A percentile compares a stretch with the other conserved stretches of the same genome.
Evolutionary conservation across 2,113 vertebrate genomes (phyloP).

Genomic region (Phaethornis superciliosus): DNA sequence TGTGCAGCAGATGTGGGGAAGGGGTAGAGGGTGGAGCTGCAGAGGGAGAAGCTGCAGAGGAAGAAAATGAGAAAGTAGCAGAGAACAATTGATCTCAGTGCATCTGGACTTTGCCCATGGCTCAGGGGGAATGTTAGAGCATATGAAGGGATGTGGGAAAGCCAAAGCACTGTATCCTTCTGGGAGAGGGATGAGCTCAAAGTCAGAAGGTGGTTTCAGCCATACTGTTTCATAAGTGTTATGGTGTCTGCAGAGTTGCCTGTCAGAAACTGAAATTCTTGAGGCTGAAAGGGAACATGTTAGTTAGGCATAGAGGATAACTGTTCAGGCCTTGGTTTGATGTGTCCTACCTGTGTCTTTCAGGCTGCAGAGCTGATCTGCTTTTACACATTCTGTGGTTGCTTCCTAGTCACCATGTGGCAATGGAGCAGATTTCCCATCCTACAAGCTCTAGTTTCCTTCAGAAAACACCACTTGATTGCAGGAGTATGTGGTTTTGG

Average conservation of each 20-base stretch:
- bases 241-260: not conserved
- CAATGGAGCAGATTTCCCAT: not conserved
- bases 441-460: not conserved
- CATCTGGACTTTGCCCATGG: fast-evolving
- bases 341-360: fast-evolving
- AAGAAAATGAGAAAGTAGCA: not conserved
- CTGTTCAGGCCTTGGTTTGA: not conserved
- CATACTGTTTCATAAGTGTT: fast-evolving
- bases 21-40: not conserved
- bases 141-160: not conserved
- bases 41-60: not conserved
- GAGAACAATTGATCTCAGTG: fast-evolving
- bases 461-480: not conserved
- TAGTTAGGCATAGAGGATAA: fast-evolving
- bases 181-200: not conserved
- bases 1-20: not conserved
- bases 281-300: not conserved
- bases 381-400: not conserved
- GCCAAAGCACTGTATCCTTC: not conserved
- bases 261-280: not conserved
- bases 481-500: fast-evolving
- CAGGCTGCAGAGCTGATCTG: not conserved
- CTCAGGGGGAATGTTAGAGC: fast-evolving
- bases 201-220: not conserved
- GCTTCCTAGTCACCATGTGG: not conserved